Evolutionary conservation across 2,113 vertebrate genomes (phyloP).

Genomic region (Pollimyrus isidori): DNA sequence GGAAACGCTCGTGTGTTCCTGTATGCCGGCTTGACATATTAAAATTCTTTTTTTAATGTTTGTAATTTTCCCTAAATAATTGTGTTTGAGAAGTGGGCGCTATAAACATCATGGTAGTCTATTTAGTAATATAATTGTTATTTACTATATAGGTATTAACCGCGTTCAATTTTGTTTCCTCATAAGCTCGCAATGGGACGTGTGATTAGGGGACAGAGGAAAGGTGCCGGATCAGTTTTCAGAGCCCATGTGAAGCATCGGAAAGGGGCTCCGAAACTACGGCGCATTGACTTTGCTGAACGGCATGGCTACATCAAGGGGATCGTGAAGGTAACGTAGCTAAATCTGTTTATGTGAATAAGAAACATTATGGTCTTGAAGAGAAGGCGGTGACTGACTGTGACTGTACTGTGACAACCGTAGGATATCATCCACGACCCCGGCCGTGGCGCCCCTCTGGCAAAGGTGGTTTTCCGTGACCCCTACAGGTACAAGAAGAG

Average conservation of each 20-base stretch:
- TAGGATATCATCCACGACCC: slow-evolving; percentile 98
- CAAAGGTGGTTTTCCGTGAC: slow-evolving; percentile 90
- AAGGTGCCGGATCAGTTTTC: slow-evolving; percentile 95
- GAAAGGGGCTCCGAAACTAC: slow-evolving; percentile 87
- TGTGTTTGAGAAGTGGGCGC: not conserved
- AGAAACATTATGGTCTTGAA: not conserved
- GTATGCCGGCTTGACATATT: not conserved
- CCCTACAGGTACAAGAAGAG: slow-evolving; percentile 96
- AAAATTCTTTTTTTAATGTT: not conserved
- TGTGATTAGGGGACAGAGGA: slow-evolving; percentile 95
- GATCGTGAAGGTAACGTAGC: slow-evolving; percentile 78
- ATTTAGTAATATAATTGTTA: not conserved
- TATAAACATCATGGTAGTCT: not conserved
- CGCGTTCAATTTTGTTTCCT: not conserved
- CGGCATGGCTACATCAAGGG: slow-evolving; percentile 97
- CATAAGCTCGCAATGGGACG: slow-evolving; percentile 77
- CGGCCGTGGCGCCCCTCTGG: slow-evolving; percentile 89
- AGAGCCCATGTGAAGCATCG: slow-evolving; percentile 92
- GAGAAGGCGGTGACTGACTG: not conserved
- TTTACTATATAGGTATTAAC: not conserved
- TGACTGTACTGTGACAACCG: not conserved
- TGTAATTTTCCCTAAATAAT: not conserved
- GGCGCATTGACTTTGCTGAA: slow-evolving; percentile 92
- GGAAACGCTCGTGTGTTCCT: not conserved
- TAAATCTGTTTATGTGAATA: not conserved